Base-by-base conservation (phyloP, 2,113 vertebrate genomes). In the Sebastes schlegelii region DNA sequence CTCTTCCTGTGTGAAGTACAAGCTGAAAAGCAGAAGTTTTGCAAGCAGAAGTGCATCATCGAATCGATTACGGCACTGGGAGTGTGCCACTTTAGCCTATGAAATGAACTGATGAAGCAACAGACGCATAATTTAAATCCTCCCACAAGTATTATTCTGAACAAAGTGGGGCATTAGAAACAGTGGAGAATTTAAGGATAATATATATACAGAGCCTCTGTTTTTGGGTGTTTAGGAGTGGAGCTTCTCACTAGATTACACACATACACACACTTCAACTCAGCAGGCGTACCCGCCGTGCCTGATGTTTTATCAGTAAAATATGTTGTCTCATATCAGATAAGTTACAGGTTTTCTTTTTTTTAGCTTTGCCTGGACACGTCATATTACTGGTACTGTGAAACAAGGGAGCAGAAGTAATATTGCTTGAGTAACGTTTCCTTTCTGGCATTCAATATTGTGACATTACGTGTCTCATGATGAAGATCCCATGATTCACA, bases 11-110 rank as follows among this genome's bases (percentile, higher is more conserved):
- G n/a, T 64, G 10, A 66, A 66, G 11, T 16, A 16, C 2, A 19
- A 40, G 2, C 8, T 16, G 0, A 77, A 85, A 86, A 82, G 63
- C 58, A 83, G 89, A 92, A 88, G 86, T 84, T 88, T 82, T 62
- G 42, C 26, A 87, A 86, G 60, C 68, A 76, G 60, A 85, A 82
- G 58, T 40, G 21, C 42, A 12, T 16, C 1, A 19, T n/a, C 4
- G 9, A 34, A 76, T 68, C 6, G 10, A 54, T 14, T 4, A 7
- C 12, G 6, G 2, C 42, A 26, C n/a, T 48, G 16, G 8, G 16
- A 48, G 19, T 52, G 54, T n/a, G 23, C 52, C 23, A 62, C 64
- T 49, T 68, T 17, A 16, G 1, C 34, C 5, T 12, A 5, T 49
- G 2, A 61, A 60, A 66, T 51, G 0, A 46, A 57, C 11, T 34